phyloP scores from a whole-genome alignment of 2,113 vertebrate species.

The Corythaeola cristata region DNA sequence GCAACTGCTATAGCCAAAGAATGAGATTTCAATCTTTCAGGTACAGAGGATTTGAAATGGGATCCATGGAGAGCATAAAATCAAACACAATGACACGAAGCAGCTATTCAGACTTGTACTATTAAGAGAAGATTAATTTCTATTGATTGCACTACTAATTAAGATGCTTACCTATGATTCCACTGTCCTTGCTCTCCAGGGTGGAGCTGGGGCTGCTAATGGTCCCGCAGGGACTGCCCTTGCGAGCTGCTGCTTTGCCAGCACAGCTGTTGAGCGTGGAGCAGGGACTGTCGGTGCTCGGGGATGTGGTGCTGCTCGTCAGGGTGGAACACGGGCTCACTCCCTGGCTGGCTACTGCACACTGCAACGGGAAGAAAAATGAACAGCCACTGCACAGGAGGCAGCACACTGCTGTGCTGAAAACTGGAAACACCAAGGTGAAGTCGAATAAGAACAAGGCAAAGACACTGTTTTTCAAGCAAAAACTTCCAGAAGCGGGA shows the following conservation, averaged over 20 bases:
- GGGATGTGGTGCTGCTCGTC: constrained; percentile 94
- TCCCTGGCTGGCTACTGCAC: constrained; percentile 81
- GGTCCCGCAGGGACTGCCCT: constrained; percentile 90
- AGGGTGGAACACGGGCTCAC: constrained; percentile 95
- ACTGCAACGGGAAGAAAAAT: constrained; percentile 69
- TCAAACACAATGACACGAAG: fast-evolving
- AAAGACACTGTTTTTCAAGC: background rate
- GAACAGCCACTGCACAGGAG: background rate
- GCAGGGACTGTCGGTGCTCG: constrained; percentile 94
- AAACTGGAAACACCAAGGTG: background rate
- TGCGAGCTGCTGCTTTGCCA: constrained; percentile 79
- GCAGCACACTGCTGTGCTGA: background rate
- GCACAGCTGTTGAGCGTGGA: constrained; percentile 93
- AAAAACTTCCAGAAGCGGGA: background rate
- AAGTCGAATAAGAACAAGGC: background rate
- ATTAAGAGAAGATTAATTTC: background rate
- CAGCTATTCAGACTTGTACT: background rate
- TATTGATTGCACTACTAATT: background rate
- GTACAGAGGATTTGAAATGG: background rate
- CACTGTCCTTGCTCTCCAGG: constrained; percentile 99
- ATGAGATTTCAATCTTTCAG: background rate
- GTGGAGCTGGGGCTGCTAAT: constrained; percentile 97
- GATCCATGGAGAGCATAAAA: background rate
- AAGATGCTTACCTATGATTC: constrained; percentile 91
- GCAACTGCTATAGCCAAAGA: background rate